Percentiles rank a stretch among this genome's conserved stretches.
These are phyloP conservation scores for Clarias magur DNA, from an alignment of 2,113 vertebrate genomes.

Conservation along the genomic window DNA sequence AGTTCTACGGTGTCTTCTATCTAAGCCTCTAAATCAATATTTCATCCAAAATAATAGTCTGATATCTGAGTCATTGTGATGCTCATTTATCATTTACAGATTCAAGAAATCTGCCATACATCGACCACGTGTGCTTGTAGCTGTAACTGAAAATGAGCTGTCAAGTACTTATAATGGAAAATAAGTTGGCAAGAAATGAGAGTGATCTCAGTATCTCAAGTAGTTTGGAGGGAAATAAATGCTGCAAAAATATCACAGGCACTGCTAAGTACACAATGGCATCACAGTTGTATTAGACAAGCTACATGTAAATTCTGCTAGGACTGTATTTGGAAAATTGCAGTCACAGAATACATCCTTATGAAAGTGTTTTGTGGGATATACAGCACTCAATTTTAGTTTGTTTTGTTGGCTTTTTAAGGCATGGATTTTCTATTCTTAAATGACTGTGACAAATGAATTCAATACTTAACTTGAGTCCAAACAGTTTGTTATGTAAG, in stretches of 20 bases:
- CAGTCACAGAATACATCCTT: neutral
- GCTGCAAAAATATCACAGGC: neutral
- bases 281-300: neutral
- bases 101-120: slow-evolving; percentile 6
- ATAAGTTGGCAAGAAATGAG: neutral
- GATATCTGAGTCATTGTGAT: slow-evolving; percentile 14
- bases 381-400: neutral
- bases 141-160: slow-evolving; percentile 24
- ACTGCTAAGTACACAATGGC: neutral
- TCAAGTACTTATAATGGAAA: neutral
- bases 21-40: slow-evolving; percentile 21
- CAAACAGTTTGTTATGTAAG: neutral
- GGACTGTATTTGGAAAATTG: neutral
- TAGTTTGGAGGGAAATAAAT: neutral
- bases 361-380: neutral
- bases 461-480: neutral
- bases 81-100: slow-evolving; percentile 19
- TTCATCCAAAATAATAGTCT: slow-evolving; percentile 14
- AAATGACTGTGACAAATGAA: neutral
- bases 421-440: neutral
- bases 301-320: neutral
- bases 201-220: neutral
- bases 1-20: slow-evolving; percentile 14
- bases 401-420: neutral
- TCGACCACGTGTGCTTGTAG: slow-evolving; percentile 12